Conservation (phyloP, 2,888 invertebrate genomes). For the Plagodis dolabraria region DNA sequence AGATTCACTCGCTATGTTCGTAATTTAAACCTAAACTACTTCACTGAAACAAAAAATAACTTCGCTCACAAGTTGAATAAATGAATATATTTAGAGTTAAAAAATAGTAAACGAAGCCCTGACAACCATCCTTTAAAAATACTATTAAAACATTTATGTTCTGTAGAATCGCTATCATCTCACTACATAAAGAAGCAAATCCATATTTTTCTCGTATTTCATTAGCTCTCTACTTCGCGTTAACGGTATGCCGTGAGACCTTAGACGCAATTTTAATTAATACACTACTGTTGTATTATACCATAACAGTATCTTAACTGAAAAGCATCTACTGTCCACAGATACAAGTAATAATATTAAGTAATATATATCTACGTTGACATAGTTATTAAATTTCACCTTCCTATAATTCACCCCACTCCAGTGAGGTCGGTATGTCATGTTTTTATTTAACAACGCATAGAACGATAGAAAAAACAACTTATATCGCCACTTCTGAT, state of each 20-base stretch:
- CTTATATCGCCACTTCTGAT: no score
- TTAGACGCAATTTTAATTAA: slow-evolving; percentile 50
- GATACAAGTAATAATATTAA: no score
- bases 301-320: slow-evolving; percentile 10
- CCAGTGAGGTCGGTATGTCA: no score
- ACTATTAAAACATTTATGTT: slow-evolving; percentile 1
- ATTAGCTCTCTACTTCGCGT: slow-evolving; percentile 50
- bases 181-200: slow-evolving; percentile 18
- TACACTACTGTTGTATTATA: slow-evolving; percentile 32
- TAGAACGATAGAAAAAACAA: no score
- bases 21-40: no score
- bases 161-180: slow-evolving; percentile 18
- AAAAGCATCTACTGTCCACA: not conserved
- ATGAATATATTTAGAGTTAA: not conserved
- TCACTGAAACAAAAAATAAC: no score
- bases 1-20: no score
- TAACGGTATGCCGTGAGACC: slow-evolving; percentile 60
- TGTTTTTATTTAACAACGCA: no score
- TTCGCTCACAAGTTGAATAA: no score
- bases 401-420: no score
- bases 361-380: no score
- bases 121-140: not conserved
- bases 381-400: no score
- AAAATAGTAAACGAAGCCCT: not conserved
- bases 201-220: slow-evolving; percentile 51